Percentiles rank a stretch among this genome's conserved stretches.
phyloP scores from a whole-genome alignment of 2,888 invertebrate genomes.

The Perizoma affinitatum region DNA sequence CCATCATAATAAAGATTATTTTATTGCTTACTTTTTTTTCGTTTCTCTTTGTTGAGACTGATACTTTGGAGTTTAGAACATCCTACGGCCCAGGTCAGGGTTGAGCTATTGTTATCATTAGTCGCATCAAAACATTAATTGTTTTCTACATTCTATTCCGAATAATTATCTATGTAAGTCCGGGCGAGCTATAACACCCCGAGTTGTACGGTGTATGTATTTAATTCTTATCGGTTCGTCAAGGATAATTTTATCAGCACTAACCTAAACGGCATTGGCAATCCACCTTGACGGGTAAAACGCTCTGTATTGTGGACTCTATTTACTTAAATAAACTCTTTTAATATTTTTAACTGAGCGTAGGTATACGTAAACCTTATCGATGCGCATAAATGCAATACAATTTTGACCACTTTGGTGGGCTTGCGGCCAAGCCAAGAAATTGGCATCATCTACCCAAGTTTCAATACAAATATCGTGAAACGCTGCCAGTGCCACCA shows the following conservation, averaged over 20 bases:
- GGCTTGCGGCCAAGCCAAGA: slow-evolving; percentile 37
- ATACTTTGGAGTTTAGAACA: too few species aligned
- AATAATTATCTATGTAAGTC: too few species aligned
- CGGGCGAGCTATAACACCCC: neutral
- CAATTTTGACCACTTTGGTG: slow-evolving; percentile 26
- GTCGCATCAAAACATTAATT: too few species aligned
- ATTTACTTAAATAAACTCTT: neutral
- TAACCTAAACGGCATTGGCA: slow-evolving; percentile 4
- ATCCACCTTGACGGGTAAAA: neutral
- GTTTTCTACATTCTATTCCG: too few species aligned
- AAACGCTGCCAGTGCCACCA: slow-evolving; percentile 47
- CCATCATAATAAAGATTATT: neutral
- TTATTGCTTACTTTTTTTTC: too few species aligned
- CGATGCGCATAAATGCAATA: slow-evolving; percentile 24
- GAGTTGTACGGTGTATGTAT: neutral
- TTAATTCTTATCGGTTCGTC: slow-evolving; percentile 10
- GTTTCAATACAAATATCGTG: slow-evolving; percentile 40
- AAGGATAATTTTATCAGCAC: slow-evolving; percentile 20
- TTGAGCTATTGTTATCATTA: too few species aligned
- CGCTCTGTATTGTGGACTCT: neutral
- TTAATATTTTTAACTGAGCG: slow-evolving; percentile 1
- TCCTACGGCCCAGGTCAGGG: too few species aligned
- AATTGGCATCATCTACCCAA: slow-evolving; percentile 40
- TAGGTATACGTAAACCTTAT: slow-evolving; percentile 13
- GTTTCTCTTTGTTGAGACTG: too few species aligned